These are phyloP conservation scores for Macrobrachium rosenbergii DNA, from an alignment of 1,140 invertebrate genomes.

Conservation along the genomic window DNA sequence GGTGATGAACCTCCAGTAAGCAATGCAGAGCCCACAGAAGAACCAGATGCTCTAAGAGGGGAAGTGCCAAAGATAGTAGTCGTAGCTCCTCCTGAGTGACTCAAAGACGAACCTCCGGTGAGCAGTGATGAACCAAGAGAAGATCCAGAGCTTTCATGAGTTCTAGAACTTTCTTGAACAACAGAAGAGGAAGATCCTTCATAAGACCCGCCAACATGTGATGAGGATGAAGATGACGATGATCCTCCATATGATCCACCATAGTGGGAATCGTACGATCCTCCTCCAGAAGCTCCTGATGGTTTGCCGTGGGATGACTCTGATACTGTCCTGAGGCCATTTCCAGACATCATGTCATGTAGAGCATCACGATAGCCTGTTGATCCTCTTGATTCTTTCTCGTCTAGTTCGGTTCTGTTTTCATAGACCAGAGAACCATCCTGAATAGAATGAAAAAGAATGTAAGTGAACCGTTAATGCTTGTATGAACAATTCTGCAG, in stretches of 20 bases:
- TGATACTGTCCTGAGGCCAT: conserved; percentile 31
- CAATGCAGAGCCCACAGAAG: not conserved
- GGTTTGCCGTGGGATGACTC: conserved; percentile 4
- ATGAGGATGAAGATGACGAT: not conserved
- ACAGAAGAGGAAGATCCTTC: not conserved
- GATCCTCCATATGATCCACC: conserved; percentile 26
- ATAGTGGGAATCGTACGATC: not conserved
- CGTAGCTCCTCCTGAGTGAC: conserved; percentile 23
- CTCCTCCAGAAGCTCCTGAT: not conserved
- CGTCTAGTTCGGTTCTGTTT: conserved; percentile 48
- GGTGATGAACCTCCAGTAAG: not conserved
- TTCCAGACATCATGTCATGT: conserved; percentile 41
- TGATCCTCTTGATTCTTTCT: conserved; percentile 7
- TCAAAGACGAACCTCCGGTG: not conserved
- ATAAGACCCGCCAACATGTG: not conserved
- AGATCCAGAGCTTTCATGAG: not conserved
- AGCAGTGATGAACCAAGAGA: not conserved
- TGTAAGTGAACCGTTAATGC: no score
- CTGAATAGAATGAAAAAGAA: not conserved
- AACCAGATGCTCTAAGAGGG: not conserved
- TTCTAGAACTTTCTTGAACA: conserved; percentile 1
- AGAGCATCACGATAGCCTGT: conserved; percentile 27
- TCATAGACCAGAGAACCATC: conserved; percentile 62
- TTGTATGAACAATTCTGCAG: not conserved
- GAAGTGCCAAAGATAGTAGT: conserved; percentile 28